These are phyloP conservation scores for Grus americana DNA, from an alignment of 2,113 vertebrate genomes.

Conservation along the genomic window DNA sequence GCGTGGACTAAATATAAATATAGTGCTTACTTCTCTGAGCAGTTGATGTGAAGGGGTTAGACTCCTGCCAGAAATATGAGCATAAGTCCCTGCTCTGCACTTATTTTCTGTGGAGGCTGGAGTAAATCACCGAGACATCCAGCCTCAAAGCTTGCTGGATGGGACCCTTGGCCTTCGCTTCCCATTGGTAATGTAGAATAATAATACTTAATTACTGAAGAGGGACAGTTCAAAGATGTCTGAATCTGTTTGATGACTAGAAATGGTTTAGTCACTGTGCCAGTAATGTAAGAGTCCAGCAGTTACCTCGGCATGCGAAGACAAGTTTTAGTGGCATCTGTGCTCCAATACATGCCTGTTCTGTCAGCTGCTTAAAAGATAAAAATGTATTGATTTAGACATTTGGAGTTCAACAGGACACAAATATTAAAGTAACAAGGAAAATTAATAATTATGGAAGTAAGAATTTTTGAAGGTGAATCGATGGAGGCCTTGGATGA, in stretches of 20 bases:
- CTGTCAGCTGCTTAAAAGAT: background rate
- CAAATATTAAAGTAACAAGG: background rate
- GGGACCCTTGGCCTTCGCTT: background rate
- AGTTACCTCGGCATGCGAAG: background rate
- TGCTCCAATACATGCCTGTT: background rate
- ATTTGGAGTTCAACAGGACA: background rate
- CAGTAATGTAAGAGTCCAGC: background rate
- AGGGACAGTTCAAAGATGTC: background rate
- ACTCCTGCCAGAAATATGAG: background rate
- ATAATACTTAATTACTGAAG: background rate
- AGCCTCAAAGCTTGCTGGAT: background rate
- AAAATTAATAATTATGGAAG: background rate
- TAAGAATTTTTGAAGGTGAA: background rate
- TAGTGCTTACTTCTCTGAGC: background rate
- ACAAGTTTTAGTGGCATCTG: background rate
- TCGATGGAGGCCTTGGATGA: background rate
- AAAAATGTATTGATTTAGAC: background rate
- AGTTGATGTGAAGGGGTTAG: background rate
- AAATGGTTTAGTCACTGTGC: background rate
- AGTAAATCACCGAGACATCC: background rate
- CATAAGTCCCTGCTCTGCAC: background rate
- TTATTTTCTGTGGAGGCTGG: background rate
- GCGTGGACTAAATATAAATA: slow-evolving; percentile 30
- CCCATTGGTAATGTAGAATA: background rate
- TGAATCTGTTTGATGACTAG: background rate